Evolutionary conservation across 2,888 invertebrate species (phyloP), one percentile per base, ranked within the genome.

Genomic region (Microctonus hyperodae): DNA sequence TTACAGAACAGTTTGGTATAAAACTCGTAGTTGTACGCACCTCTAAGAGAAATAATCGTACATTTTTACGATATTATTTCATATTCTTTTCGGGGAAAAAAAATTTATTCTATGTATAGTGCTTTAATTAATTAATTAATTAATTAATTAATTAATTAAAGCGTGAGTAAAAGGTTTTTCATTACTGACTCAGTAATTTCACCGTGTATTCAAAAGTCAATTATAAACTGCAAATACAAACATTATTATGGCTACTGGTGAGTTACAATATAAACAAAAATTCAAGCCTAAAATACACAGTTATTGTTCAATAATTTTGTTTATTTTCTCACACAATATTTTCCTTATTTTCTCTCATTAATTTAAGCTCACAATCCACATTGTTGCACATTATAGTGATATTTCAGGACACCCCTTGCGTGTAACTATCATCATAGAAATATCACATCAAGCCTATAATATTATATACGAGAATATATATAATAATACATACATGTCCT

Each of bases 401-500:
- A 28, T 25, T 16, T 48, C 48, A 22, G 13, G 22, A 11, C 35
- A 37, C 35, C 22, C 23, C 10, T 57, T 20, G 53, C 51, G 68
- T 64, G 64, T 59, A 33, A 28, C 31, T 50, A 23, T 61, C 50
- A 48, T 64, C 51, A 63, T 28, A 58, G 22, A 20, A 33, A 37
- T 59, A 60, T n/a, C 23, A 16, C 16, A 22, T n/a, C n/a, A n/a
- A 13, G 13, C 16, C 37, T 11, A 53, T n/a, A n/a, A n/a, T n/a
- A n/a, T n/a, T n/a, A n/a, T n/a, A n/a, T n/a, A n/a, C n/a, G n/a
- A n/a, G 22, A 53, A n/a, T 6, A 50, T 51, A 62, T 51, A 20
- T 13, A 37, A 20, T 23, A n/a, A n/a, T 61, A 33, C 16, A 55
- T 35, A 20, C 35, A 31, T 59, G 23, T 25, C 13, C 16, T 33